These are phyloP conservation scores for Myathropa florea DNA, from an alignment of 2,888 invertebrate genomes.

Conservation along the genomic window DNA sequence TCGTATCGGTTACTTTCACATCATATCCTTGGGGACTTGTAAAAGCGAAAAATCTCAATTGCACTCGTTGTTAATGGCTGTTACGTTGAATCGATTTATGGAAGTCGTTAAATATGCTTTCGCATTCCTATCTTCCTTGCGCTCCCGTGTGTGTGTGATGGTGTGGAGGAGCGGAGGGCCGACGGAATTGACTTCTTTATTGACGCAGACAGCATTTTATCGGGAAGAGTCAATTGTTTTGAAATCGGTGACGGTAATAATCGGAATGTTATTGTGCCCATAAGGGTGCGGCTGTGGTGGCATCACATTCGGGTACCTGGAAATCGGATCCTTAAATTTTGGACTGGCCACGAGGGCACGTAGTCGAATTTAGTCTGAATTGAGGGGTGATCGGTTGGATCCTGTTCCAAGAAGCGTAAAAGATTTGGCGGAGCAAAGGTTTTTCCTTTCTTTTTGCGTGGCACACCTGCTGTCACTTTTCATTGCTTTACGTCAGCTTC, in stretches of 20 bases:
- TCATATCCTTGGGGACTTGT: constrained; percentile 47
- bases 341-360: not conserved
- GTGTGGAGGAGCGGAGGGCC: not conserved
- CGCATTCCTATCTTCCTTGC: constrained; percentile 21
- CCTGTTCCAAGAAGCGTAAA: not conserved
- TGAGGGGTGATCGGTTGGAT: not conserved
- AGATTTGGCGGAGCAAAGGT: no score
- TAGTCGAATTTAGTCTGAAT: not conserved
- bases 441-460: not conserved
- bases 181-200: not conserved
- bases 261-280: not conserved
- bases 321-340: not conserved
- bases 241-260: not conserved
- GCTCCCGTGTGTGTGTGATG: not conserved
- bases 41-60: constrained; percentile 22
- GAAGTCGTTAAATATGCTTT: constrained; percentile 39
- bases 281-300: not conserved
- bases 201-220: not conserved
- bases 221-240: not conserved
- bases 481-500: no score
- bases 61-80: constrained; percentile 41
- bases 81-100: constrained; percentile 44
- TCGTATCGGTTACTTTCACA: not conserved
- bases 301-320: not conserved
- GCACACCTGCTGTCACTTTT: not conserved